A percentile compares a stretch with the other conserved stretches of the same genome.
Evolutionary conservation across 1,140 invertebrate species (phyloP).

Genomic region (Linepithema humile): DNA sequence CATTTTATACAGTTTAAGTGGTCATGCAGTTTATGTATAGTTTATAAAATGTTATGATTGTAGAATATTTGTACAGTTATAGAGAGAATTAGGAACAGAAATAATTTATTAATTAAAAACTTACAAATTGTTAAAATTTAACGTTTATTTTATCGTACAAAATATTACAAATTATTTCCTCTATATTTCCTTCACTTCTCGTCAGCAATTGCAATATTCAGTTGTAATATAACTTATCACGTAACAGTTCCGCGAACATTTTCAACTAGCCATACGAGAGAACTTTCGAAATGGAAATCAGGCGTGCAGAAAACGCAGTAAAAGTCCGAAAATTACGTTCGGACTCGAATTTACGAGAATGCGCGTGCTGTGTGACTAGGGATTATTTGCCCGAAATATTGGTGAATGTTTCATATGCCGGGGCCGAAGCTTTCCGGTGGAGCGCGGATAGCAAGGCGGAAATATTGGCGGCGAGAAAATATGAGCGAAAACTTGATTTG

Average conservation of each 20-base stretch:
- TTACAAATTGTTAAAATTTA: background rate
- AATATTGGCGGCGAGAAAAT: constrained; percentile 68
- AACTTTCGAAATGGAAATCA: constrained; percentile 58
- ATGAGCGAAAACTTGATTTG: constrained; percentile 65
- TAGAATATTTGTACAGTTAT: background rate
- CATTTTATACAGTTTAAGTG: too few species aligned
- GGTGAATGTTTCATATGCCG: constrained; percentile 55
- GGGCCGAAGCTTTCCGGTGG: constrained; percentile 34
- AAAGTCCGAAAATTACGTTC: constrained; percentile 55
- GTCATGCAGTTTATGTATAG: background rate
- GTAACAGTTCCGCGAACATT: constrained; percentile 21
- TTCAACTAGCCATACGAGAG: background rate
- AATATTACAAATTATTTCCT: background rate
- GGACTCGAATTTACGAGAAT: constrained; percentile 52
- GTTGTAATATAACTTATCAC: constrained; percentile 14
- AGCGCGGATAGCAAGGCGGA: constrained; percentile 59
- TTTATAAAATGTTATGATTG: background rate
- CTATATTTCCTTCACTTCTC: background rate
- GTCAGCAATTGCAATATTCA: background rate
- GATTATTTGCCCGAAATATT: constrained; percentile 55
- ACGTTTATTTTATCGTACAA: background rate
- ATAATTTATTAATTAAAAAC: background rate
- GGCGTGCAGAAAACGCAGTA: constrained; percentile 20
- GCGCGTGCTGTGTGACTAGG: constrained; percentile 26
- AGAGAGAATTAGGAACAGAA: background rate